Conservation (phyloP, 2,797 vertebrate genomes). For the Takifugu ocellatus region DNA sequence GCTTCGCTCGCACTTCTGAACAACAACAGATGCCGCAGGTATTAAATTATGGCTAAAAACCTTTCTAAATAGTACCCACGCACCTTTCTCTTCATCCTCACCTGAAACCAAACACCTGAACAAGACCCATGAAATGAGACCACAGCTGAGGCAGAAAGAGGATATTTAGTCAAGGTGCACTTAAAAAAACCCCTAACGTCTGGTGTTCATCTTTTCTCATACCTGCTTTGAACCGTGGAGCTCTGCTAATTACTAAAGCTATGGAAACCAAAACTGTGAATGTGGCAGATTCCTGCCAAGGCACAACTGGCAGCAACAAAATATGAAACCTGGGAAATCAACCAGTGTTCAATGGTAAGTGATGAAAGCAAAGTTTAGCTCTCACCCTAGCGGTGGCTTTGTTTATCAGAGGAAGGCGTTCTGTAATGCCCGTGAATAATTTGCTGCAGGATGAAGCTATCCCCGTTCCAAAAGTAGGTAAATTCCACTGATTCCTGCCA, state of each 20-base stretch:
- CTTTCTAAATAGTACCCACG: conserved; percentile 43
- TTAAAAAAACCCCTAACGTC: conserved; percentile 30
- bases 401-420: conserved; percentile 38
- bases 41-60: conserved; percentile 28
- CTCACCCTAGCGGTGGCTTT: conserved; percentile 58
- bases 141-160: conserved; percentile 49
- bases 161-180: conserved; percentile 51
- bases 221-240: background rate
- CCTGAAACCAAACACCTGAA: conserved; percentile 63
- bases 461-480: conserved; percentile 30
- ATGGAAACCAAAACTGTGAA: no score
- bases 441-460: conserved; percentile 1
- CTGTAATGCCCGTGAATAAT: conserved; percentile 32
- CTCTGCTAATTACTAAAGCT: no score
- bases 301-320: conserved; percentile 19
- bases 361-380: conserved; percentile 50
- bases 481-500: conserved; percentile 29
- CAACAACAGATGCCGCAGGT: conserved; percentile 33
- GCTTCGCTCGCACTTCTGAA: conserved; percentile 29
- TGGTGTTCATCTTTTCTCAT: conserved; percentile 31
- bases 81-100: conserved; percentile 38
- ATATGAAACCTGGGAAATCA: conserved; percentile 38
- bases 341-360: conserved; percentile 57
- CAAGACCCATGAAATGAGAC: conserved; percentile 39
- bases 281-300: conserved; percentile 13